These are phyloP conservation scores for Neoascia interrupta DNA, from an alignment of 2,888 invertebrate species.

Conservation along the genomic window DNA sequence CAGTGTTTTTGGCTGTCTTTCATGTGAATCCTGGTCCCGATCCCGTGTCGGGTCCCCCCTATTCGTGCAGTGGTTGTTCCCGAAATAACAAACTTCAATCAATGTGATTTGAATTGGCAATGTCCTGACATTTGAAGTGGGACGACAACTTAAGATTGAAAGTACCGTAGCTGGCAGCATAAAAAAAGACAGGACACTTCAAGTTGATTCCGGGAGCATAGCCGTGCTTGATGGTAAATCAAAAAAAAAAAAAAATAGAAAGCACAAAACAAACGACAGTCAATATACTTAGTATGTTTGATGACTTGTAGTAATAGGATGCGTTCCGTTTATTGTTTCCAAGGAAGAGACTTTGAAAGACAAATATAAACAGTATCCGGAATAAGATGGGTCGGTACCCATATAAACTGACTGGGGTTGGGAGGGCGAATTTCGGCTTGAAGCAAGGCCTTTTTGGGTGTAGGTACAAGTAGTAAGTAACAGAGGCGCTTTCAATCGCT, in stretches of 20 bases:
- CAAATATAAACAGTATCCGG: conserved; percentile 28
- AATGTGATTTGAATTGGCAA: conserved; percentile 68
- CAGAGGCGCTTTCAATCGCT: no score
- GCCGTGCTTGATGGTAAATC: conserved; percentile 1
- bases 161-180: neutral
- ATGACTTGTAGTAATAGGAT: conserved; percentile 48
- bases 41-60: no score
- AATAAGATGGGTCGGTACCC: conserved; percentile 21
- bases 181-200: conserved; percentile 24
- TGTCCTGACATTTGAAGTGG: conserved; percentile 54
- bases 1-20: conserved; percentile 13
- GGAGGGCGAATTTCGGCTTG: no score
- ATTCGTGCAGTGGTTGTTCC: neutral
- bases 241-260: neutral
- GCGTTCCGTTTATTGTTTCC: conserved; percentile 55
- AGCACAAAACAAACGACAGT: conserved; percentile 17
- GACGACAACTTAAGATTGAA: conserved; percentile 38
- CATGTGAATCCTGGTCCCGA: neutral
- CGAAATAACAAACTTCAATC: conserved; percentile 59
- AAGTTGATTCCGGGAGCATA: neutral
- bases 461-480: no score
- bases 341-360: conserved; percentile 30
- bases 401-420: neutral
- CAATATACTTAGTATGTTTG: conserved; percentile 49
- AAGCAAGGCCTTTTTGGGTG: no score